These are phyloP conservation scores for Paguma larvata DNA, from an alignment of 2,797 vertebrate genomes.

Conservation along the genomic window DNA sequence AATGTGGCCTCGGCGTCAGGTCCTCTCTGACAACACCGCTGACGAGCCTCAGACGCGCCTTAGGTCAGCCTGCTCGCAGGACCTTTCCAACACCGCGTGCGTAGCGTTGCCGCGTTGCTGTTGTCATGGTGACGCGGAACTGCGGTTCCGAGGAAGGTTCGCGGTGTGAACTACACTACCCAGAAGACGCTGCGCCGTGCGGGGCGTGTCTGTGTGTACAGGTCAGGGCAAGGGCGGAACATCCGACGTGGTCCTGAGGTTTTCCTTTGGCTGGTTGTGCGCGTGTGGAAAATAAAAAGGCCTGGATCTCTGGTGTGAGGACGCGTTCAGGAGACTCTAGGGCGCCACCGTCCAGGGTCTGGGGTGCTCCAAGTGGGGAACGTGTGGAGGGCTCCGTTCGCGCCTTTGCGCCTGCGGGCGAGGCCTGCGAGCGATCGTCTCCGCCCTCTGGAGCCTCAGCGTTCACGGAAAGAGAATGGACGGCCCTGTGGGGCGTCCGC, in stretches of 20 bases:
- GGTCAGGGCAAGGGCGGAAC: background rate
- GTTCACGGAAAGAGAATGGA: background rate
- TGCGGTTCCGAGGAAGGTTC: background rate
- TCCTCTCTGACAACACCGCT: background rate
- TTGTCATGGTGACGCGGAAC: background rate
- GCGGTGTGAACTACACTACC: background rate
- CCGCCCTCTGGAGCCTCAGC: background rate
- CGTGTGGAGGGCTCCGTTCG: too few species aligned
- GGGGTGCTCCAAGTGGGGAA: background rate
- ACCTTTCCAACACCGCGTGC: too few species aligned
- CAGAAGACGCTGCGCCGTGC: background rate
- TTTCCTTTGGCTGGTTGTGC: background rate
- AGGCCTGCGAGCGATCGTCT: background rate
- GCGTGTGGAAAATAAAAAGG: background rate
- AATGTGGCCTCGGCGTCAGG: background rate
- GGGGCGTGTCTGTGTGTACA: background rate
- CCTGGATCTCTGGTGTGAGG: background rate
- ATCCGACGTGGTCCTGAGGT: background rate
- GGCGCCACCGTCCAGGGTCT: background rate
- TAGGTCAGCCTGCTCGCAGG: too few species aligned
- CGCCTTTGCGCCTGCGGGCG: background rate
- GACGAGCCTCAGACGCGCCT: background rate
- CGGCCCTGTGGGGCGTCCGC: background rate
- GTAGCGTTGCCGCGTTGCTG: background rate
- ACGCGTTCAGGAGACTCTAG: background rate